phyloP scores from a whole-genome alignment of 2,888 invertebrate genomes.

The Rhynchonema sp. region DNA sequence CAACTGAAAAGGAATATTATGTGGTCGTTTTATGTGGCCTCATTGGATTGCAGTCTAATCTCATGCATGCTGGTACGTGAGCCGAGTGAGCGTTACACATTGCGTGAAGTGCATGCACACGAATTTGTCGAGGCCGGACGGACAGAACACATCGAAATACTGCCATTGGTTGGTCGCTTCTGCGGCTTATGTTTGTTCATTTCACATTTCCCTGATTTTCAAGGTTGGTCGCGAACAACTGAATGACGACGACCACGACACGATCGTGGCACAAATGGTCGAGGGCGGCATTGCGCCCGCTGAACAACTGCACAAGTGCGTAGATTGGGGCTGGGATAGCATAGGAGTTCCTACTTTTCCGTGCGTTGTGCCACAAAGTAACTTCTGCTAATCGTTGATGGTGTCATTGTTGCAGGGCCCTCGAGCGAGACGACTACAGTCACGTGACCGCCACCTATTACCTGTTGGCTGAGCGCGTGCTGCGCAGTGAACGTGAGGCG shows the following conservation, averaged over 20 bases:
- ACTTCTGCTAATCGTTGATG: too few relatives aligned
- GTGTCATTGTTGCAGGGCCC: slow-evolving; percentile 36
- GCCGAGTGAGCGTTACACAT: slow-evolving; percentile 67
- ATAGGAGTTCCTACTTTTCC: too few relatives aligned
- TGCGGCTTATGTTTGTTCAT: too few relatives aligned
- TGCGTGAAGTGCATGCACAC: slow-evolving; percentile 67
- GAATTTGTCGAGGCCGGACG: slow-evolving; percentile 32
- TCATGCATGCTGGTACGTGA: slow-evolving; percentile 77
- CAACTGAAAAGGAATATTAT: too few relatives aligned
- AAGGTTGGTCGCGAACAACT: slow-evolving; percentile 72
- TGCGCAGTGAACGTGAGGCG: slow-evolving; percentile 49
- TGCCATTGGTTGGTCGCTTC: slow-evolving; percentile 41
- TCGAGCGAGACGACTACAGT: slow-evolving; percentile 88
- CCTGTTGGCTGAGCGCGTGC: slow-evolving; percentile 73
- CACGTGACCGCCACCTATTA: slow-evolving; percentile 96
- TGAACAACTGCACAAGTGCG: slow-evolving; percentile 73
- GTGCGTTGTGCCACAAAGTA: too few relatives aligned
- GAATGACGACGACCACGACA: slow-evolving; percentile 68
- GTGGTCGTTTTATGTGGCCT: too few relatives aligned
- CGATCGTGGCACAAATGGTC: slow-evolving; percentile 85
- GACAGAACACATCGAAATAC: slow-evolving; percentile 12
- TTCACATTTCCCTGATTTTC: too few relatives aligned
- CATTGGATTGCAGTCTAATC: slow-evolving; percentile 56
- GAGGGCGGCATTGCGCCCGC: slow-evolving; percentile 80
- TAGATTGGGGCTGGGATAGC: too few relatives aligned